Evolutionary conservation across 2,888 invertebrate species (phyloP), one percentile per base, ranked within the genome.

Genomic region (Calameuta pallipes): DNA sequence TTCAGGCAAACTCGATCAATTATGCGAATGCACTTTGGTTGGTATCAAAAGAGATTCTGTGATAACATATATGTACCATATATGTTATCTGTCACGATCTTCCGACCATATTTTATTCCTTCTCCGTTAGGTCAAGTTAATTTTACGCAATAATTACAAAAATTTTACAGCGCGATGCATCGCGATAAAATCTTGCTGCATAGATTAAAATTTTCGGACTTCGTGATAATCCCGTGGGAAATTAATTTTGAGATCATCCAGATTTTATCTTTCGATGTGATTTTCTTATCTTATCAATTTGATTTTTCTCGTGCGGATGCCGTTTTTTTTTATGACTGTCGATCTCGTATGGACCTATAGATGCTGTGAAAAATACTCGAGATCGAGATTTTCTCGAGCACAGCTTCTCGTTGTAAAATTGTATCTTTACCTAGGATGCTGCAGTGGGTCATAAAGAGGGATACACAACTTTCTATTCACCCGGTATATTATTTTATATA

Each of bases 1-100:
- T 77, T 74, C 71, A 41, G n/a, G 41, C 34, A 56, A 77, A 73
- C 30, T 77, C 68, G 73, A 37, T 33, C 41, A 68, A 77, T 77
- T 77, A 56, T 73, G 56, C 56, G 6, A 56, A 23, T 23, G 56
- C 23, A 56, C 9, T 56, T 56, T 56, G 23, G 15, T 23, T 23
- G 56, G 56, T 9, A 23, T 9, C 23, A 23, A 56, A 9, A 23
- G 23, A 9, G 23, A 56, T 56, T 23, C 23, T 56, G 23, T 23
- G 41, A 41, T 23, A 15, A 41, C 3, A 12, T 56, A 56, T 37
- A 37, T 23, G 9, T 23, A n/a, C n/a, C n/a, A n/a, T n/a, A 1
- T 15, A 23, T 23, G 9, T 23, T 23, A 1, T 0, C 56, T 9
- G 23, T 2, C 9, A 15, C 2, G 23, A 23, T 12, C 6, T 11